Evolutionary conservation across 2,797 vertebrate genomes (phyloP), one percentile per base, ranked within the genome.

Genomic region (Crenuchus spilurus): DNA sequence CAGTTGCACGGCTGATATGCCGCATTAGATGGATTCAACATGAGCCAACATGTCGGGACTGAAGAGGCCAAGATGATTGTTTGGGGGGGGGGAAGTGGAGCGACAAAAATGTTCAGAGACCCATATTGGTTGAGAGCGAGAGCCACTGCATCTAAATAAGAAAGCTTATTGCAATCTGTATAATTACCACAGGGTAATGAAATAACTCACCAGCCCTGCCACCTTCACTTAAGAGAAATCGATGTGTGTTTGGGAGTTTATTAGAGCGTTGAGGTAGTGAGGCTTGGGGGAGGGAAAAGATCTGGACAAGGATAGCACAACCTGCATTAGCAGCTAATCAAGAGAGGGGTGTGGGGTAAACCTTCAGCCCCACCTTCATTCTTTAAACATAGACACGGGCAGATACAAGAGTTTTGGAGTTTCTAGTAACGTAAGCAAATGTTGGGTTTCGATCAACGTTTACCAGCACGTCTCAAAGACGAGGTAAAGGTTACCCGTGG

Each of bases 101-200:
- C 84, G 39, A 80, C 66, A 30, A 82, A 55, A 55, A 30, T 76
- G 83, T 84, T 79, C 87, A 77, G 74, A 80, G 80, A 49, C 78
- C 18, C 7, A 41, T 70, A 72, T 61, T 37, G 22, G 75, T 41
- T 81, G 70, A 41, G 70, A 80, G 82, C 76, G 80, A 80, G 84
- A 84, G 80, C 82, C 77, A 84, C 79, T 83, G 85, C 87, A 91
- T 89, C 90, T 92, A 89, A 88, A 91, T 90, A 91, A 88, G 87
- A 89, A 85, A 87, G 88, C 90, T 91, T 89, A 91, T 92, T 93
- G 91, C 91, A 91, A 90, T 93, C 84, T 88, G 89, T 92, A 90
- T 93, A 92, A 92, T 94, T 93, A 94, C 90, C 91, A 90, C 69
- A 82, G 86, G 88, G 87, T 92, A 93, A 94, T 93, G 91, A 93